A percentile compares a stretch with the other conserved stretches of the same genome.
Evolutionary conservation across 2,888 invertebrate species (phyloP).

Genomic region (Rugalucina vietnamica): DNA sequence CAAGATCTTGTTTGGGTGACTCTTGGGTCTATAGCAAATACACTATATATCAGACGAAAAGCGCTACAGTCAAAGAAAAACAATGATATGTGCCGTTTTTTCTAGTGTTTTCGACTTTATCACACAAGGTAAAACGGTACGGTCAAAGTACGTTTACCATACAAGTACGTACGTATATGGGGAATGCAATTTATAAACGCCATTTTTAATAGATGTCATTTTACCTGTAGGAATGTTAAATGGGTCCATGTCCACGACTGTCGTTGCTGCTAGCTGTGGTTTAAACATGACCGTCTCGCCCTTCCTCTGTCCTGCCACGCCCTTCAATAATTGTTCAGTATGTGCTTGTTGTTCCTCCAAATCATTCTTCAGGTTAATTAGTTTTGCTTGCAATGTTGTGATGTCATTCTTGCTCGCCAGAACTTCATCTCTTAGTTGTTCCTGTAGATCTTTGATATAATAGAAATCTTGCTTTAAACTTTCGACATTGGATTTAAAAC

Average conservation of each 20-base stretch:
- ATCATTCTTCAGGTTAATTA: slow-evolving; percentile 22
- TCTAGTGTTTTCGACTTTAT: too few relatives aligned
- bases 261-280: not conserved
- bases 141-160: too few relatives aligned
- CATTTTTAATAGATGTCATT: not conserved
- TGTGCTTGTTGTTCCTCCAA: slow-evolving; percentile 24
- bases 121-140: too few relatives aligned
- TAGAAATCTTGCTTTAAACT: slow-evolving; percentile 49
- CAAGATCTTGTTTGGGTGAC: too few relatives aligned
- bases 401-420: slow-evolving; percentile 24
- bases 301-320: not conserved
- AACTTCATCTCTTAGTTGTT: slow-evolving; percentile 36
- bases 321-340: slow-evolving; percentile 9
- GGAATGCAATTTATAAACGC: not conserved
- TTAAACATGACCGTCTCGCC: not conserved
- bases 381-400: slow-evolving; percentile 20
- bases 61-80: too few relatives aligned
- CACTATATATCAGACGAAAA: too few relatives aligned
- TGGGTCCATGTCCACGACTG: not conserved
- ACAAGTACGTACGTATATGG: too few relatives aligned
- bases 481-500: slow-evolving; percentile 48
- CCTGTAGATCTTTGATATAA: slow-evolving; percentile 26
- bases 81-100: too few relatives aligned
- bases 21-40: too few relatives aligned
- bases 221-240: not conserved